phyloP scores from a whole-genome alignment of 2,797 vertebrate genomes.

The Coluber constrictor region DNA sequence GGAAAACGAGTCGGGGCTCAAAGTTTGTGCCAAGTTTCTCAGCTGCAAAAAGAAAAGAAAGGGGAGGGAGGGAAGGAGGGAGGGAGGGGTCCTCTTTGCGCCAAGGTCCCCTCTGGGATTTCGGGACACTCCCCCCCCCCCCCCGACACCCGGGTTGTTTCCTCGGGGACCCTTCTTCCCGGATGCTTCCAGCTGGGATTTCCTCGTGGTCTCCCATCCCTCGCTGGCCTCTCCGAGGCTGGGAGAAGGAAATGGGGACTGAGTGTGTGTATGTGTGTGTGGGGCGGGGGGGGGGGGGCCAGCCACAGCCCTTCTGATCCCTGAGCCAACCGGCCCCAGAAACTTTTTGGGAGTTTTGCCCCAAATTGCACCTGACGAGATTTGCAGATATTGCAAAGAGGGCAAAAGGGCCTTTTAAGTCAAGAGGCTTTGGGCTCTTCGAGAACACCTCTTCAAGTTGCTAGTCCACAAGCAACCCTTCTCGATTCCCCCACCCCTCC shows the following conservation, averaged over 20 bases:
- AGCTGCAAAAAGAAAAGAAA: neutral
- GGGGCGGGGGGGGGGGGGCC: too few species aligned
- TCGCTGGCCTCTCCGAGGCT: too few species aligned
- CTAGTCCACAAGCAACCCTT: neutral
- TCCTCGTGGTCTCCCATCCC: neutral
- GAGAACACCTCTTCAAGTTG: neutral
- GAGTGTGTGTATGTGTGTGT: too few species aligned
- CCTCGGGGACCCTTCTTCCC: neutral
- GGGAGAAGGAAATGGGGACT: neutral
- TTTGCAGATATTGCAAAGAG: neutral
- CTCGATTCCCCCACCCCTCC: neutral
- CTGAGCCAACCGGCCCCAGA: neutral
- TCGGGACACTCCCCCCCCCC: neutral
- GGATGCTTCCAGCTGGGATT: neutral
- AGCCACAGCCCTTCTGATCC: neutral
- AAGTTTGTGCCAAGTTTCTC: neutral
- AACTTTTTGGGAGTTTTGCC: neutral
- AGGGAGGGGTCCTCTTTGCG: neutral
- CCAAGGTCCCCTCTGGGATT: neutral
- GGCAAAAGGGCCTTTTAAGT: neutral
- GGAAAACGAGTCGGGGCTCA: neutral
- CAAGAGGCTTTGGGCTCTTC: neutral
- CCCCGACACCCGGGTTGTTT: neutral
- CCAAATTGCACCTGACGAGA: neutral
- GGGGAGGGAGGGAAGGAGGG: too few species aligned